These are phyloP conservation scores for Pitta sordida DNA, from an alignment of 2,113 vertebrate species.

Conservation along the genomic window DNA sequence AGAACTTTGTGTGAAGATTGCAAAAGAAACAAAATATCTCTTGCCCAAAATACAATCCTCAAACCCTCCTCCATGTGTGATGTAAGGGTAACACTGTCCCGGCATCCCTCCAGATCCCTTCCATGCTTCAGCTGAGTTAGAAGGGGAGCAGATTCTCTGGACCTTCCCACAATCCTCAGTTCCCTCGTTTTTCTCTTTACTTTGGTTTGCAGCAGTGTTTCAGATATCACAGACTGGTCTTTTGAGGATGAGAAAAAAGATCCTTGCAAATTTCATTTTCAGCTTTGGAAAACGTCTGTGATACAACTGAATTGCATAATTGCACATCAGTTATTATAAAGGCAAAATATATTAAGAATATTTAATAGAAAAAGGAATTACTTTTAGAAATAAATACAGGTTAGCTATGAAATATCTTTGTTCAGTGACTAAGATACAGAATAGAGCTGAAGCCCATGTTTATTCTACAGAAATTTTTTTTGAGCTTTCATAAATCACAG, in stretches of 20 bases:
- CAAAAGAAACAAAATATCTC: background rate
- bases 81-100: background rate
- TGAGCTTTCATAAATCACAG: background rate
- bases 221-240: background rate
- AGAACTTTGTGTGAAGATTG: background rate
- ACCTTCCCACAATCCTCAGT: background rate
- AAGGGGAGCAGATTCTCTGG: background rate
- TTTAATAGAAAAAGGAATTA: background rate
- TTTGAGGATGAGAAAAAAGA: background rate
- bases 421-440: background rate
- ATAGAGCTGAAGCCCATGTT: background rate
- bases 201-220: background rate
- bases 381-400: background rate
- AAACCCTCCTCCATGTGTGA: background rate
- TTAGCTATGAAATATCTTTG: background rate
- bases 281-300: background rate
- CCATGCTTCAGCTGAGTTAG: background rate
- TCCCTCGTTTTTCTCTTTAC: background rate
- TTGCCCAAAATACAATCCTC: background rate
- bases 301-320: background rate
- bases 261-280: background rate
- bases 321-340: background rate
- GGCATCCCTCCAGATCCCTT: background rate
- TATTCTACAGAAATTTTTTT: background rate
- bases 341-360: background rate